phyloP scores from a whole-genome alignment of 2,888 invertebrate species.

The Chaitophorus viminalis region DNA sequence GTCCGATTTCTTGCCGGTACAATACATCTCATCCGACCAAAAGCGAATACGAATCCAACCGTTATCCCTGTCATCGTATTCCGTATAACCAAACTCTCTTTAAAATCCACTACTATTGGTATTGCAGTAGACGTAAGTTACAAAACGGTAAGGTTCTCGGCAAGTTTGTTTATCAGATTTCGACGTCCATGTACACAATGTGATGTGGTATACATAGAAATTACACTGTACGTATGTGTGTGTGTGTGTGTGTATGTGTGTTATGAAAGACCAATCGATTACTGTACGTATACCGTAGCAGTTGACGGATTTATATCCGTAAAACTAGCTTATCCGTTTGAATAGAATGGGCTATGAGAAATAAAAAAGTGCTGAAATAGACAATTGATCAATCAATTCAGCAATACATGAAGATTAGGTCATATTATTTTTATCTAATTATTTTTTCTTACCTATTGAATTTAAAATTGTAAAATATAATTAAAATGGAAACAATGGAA shows the following conservation, averaged over 20 bases:
- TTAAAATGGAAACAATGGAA: no score
- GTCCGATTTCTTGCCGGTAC: not conserved
- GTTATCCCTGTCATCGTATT: not conserved
- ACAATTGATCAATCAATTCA: no score
- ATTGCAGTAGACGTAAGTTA: no score
- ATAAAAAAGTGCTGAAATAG: not conserved
- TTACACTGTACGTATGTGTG: not conserved
- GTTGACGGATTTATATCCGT: not conserved
- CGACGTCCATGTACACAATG: not conserved
- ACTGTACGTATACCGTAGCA: not conserved
- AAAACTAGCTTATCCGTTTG: not conserved
- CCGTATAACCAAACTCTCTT: not conserved
- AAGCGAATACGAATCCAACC: not conserved
- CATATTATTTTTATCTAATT: no score
- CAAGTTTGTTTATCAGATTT: conserved; percentile 8
- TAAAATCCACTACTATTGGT: not conserved
- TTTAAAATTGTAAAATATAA: no score
- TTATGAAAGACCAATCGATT: not conserved
- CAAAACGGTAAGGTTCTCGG: not conserved
- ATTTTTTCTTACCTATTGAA: no score
- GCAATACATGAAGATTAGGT: no score
- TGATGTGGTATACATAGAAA: not conserved
- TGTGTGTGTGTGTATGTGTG: not conserved
- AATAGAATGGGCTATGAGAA: not conserved
- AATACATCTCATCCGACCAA: not conserved